Conservation (phyloP, 2,113 vertebrate genomes). For the Ornithorhynchus anatinus region DNA sequence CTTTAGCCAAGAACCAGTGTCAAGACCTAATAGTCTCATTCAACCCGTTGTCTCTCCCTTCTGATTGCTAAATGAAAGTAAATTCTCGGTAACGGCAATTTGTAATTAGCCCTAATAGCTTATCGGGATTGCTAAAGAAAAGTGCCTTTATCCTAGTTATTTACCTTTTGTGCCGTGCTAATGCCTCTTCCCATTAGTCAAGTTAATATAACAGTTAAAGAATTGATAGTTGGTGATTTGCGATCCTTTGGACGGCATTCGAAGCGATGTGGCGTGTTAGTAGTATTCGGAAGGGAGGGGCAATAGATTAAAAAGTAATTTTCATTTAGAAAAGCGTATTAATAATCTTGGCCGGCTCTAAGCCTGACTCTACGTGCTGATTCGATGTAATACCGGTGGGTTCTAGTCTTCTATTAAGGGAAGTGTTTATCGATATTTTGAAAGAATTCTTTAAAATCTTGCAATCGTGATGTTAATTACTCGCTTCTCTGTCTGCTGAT, state of each 20-base stretch:
- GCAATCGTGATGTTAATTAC: too few relatives aligned
- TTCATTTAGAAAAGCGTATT: too few relatives aligned
- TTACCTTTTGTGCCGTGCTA: slow-evolving; percentile 26
- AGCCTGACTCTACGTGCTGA: too few relatives aligned
- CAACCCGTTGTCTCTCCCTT: neutral
- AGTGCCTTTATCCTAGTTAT: neutral
- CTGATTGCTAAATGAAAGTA: slow-evolving; percentile 68
- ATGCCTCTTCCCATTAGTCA: slow-evolving; percentile 9
- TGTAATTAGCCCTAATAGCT: slow-evolving; percentile 74
- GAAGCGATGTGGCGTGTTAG: neutral
- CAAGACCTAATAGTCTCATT: neutral
- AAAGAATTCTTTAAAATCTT: too few relatives aligned
- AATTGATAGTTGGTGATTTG: neutral
- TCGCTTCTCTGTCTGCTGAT: too few relatives aligned
- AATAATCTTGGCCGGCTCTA: too few relatives aligned
- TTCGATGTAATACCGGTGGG: too few relatives aligned
- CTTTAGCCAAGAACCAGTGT: neutral
- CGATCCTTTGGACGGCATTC: neutral
- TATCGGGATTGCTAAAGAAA: slow-evolving; percentile 63
- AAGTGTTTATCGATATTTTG: too few relatives aligned
- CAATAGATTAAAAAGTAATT: neutral
- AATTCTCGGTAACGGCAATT: slow-evolving; percentile 39
- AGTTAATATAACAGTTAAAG: neutral
- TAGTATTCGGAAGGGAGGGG: neutral
- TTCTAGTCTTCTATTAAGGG: too few relatives aligned